Evolutionary conservation across 2,113 vertebrate genomes (phyloP).

Genomic region (Petromus typicus): DNA sequence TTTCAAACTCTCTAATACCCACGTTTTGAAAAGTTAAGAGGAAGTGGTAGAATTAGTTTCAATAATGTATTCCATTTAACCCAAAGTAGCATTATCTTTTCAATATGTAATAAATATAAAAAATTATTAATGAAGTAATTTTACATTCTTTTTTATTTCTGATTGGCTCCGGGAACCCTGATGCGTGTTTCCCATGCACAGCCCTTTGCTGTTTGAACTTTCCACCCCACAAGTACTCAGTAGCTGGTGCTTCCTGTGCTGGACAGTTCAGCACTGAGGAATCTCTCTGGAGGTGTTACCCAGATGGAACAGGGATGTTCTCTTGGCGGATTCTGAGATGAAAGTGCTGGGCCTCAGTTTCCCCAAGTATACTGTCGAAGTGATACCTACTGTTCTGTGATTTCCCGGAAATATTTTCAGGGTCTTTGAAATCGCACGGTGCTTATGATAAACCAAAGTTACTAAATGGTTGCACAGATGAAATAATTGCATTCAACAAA

Average conservation of each 20-base stretch:
- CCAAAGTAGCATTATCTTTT: conserved; percentile 46
- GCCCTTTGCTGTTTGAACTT: background rate
- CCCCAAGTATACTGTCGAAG: background rate
- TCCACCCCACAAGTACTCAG: rapidly evolving
- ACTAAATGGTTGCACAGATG: background rate
- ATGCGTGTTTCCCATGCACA: background rate
- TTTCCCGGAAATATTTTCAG: background rate
- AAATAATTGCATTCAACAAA: background rate
- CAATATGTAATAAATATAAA: conserved; percentile 13
- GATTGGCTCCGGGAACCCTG: background rate
- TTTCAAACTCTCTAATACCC: conserved; percentile 4
- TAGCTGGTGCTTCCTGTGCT: rapidly evolving
- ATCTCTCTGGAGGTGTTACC: background rate
- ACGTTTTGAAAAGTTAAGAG: conserved; percentile 51
- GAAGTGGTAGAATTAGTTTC: background rate
- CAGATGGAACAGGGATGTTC: background rate
- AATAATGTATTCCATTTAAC: conserved; percentile 35
- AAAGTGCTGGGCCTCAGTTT: conserved; percentile 22
- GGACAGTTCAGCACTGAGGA: rapidly evolving
- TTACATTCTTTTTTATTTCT: background rate
- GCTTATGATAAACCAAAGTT: background rate
- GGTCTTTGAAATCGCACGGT: background rate
- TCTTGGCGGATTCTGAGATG: background rate
- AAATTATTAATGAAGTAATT: background rate
- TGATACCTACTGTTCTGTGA: background rate